Evolutionary conservation across 2,888 invertebrate species (phyloP).

Genomic region (Parasteatoda lunata): DNA sequence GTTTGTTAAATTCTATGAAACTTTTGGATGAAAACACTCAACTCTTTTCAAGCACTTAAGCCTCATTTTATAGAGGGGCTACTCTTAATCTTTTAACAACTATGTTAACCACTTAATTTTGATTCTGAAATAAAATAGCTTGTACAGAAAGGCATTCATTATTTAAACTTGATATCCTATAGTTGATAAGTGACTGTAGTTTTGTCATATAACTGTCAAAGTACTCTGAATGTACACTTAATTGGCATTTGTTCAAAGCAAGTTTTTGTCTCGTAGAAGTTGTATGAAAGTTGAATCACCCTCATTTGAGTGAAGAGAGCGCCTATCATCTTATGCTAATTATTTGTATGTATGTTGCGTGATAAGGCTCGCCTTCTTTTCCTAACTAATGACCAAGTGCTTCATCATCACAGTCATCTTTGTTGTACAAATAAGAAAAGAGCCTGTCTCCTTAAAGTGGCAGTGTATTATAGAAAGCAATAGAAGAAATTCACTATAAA

Average conservation of each 20-base stretch:
- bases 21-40: no score
- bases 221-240: neutral
- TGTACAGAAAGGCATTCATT: no score
- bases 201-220: neutral
- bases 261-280: conserved; percentile 29
- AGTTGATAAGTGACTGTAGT: neutral
- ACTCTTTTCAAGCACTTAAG: no score
- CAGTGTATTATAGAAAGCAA: conserved; percentile 66
- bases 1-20: no score
- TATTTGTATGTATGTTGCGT: conserved; percentile 57
- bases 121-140: no score
- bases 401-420: conserved; percentile 68
- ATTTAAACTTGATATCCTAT: no score
- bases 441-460: conserved; percentile 61
- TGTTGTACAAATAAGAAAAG: conserved; percentile 61
- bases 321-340: conserved; percentile 40
- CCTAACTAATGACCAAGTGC: conserved; percentile 67
- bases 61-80: no score
- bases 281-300: conserved; percentile 50
- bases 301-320: conserved; percentile 45
- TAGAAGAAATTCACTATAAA: conserved; percentile 65
- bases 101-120: no score
- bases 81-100: no score
- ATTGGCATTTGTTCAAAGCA: conserved; percentile 43
- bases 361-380: conserved; percentile 62